Conservation (phyloP, 2,113 vertebrate genomes). For the Cyprinus carpio region DNA sequence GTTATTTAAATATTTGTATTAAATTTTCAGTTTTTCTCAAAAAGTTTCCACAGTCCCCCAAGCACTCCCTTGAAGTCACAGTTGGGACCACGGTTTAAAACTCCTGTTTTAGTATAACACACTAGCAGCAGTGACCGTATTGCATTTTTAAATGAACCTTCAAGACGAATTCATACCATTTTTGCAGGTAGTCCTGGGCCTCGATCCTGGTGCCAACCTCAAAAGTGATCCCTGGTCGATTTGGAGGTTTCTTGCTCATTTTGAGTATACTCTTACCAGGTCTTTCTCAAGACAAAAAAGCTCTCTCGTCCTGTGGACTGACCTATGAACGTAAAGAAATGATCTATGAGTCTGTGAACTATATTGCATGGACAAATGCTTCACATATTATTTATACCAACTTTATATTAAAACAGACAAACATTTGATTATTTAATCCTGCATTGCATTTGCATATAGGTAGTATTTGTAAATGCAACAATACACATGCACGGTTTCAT, state of each 20-base stretch:
- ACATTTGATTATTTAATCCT: background rate
- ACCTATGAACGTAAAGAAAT: conserved; percentile 15
- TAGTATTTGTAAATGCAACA: background rate
- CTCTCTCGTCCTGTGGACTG: conserved; percentile 35
- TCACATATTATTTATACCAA: background rate
- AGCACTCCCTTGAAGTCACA: no score
- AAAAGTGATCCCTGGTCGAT: conserved; percentile 88
- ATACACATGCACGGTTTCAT: background rate
- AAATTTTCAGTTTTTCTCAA: no score
- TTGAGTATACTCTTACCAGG: conserved; percentile 61
- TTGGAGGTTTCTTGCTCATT: conserved; percentile 89
- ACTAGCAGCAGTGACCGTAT: no score
- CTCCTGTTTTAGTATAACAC: background rate
- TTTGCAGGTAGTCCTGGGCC: conserved; percentile 89
- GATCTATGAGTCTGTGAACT: background rate
- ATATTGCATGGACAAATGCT: background rate
- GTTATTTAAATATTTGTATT: no score
- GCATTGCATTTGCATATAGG: background rate
- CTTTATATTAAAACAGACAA: background rate
- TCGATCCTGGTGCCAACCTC: conserved; percentile 89
- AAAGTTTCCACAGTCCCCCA: no score
- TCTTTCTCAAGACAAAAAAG: conserved; percentile 46
- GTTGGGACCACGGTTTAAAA: background rate
- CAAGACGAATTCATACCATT: conserved; percentile 75
- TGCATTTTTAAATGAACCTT: background rate